Evolutionary conservation across 2,797 vertebrate genomes (phyloP).

Genomic region (Telmatherina bonti): DNA sequence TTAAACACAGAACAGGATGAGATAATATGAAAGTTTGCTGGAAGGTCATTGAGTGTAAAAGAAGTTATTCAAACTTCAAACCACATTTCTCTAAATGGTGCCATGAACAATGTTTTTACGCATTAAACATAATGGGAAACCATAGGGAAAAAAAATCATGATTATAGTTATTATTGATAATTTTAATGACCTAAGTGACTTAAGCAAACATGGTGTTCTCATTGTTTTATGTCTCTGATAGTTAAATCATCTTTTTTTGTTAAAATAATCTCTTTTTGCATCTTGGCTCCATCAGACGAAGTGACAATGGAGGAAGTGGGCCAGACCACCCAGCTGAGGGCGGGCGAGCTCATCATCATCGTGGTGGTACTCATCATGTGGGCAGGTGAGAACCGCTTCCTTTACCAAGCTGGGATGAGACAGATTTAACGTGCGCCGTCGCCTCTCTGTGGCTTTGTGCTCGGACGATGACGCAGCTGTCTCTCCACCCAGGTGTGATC

Average conservation of each 20-base stretch:
- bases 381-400: constrained; percentile 86
- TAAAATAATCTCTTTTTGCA: background rate
- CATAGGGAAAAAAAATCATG: background rate
- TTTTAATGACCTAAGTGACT: background rate
- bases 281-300: constrained; percentile 85
- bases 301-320: constrained; percentile 96
- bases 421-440: background rate
- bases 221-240: background rate
- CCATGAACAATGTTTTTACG: background rate
- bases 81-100: background rate
- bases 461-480: background rate
- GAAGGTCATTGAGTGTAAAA: background rate
- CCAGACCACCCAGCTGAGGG: constrained; percentile 88
- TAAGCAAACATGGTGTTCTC: background rate
- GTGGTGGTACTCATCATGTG: constrained; percentile 97
- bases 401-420: background rate
- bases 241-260: background rate
- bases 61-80: background rate
- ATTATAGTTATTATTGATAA: background rate
- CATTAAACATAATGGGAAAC: background rate
- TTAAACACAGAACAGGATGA: background rate
- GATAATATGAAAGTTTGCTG: background rate
- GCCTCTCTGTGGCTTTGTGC: too few species aligned
- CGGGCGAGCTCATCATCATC: constrained; percentile 95
- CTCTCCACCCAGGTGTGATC: constrained; percentile 87